Base-by-base conservation (phyloP, 2,888 invertebrate genomes). In the Epiblema foenella region DNA sequence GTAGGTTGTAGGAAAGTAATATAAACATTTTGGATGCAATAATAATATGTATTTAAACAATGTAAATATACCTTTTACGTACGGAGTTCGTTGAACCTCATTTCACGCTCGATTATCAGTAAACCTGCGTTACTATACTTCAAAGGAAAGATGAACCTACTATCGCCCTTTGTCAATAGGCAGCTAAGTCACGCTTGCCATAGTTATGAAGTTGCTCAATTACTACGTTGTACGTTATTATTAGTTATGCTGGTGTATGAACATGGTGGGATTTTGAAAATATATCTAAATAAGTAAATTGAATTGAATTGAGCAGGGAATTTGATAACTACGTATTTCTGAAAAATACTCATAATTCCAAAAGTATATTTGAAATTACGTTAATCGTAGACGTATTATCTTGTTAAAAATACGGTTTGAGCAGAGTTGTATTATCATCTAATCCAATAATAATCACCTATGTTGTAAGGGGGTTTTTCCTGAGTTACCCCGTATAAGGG, bases 181-280 rank as follows among this genome's bases (percentile, higher is more conserved):
- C 29, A 54, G 64, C 42, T 52, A 67, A 76, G 85, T 81, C 81
- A 84, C 81, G 81, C 79, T 79, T 75, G 74, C 80, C 79, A 78
- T 79, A 81, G 75, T 81, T 83, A 83, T 83, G 81, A 81, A 85
- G 85, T 83, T 78, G 78, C 83, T 75, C 72, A 72, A 66, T 60
- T 58, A 58, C 18, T 59, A 73, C 73, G 77, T 73, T 75, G 66
- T 71, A 49, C 68, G 72, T 67, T n/a, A 77, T 77, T 5, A 4
- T 5, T 33, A 64, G 66, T 73, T 46, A 74, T 74, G 75, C 73
- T 69, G 1, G 10, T 20, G 10, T 18, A 51, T 17, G 51, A 72
- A 39, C 12, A 37, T 15, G 20, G 18, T 56, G 5, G 46, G 46
- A 42, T 20, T 15, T 20, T 54, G 29, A 8, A 29, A 9, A 46